These are phyloP conservation scores for Altica lythri DNA, from an alignment of 2,888 invertebrate species.

Conservation along the genomic window DNA sequence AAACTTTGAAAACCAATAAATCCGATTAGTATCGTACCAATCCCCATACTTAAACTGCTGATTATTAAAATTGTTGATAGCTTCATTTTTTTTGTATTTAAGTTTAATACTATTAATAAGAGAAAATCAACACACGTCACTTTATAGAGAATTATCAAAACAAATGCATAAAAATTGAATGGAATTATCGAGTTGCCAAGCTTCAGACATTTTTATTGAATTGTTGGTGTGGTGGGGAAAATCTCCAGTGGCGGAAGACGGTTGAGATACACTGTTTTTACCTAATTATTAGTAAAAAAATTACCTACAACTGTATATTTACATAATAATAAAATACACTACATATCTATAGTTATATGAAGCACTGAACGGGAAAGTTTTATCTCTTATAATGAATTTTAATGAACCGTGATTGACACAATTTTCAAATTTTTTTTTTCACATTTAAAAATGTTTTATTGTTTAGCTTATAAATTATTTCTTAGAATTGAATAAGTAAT, in stretches of 20 bases:
- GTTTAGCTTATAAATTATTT: too few relatives aligned
- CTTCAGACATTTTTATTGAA: background rate
- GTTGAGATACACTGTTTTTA: background rate
- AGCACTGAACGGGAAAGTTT: too few relatives aligned
- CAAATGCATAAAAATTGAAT: constrained; percentile 1
- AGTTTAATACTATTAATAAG: background rate
- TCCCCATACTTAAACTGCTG: constrained; percentile 60
- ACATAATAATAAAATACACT: too few relatives aligned
- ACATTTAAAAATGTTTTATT: too few relatives aligned
- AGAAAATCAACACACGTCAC: background rate
- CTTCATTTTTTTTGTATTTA: constrained; percentile 46
- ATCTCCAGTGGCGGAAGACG: background rate
- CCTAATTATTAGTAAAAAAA: too few relatives aligned
- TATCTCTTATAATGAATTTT: background rate
- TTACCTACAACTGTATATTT: too few relatives aligned
- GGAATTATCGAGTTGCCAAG: background rate
- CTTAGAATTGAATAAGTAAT: too few relatives aligned
- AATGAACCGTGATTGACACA: background rate
- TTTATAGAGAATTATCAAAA: background rate
- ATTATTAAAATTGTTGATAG: constrained; percentile 60
- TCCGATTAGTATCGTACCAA: constrained; percentile 69
- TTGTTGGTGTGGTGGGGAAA: background rate
- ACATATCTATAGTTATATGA: too few relatives aligned
- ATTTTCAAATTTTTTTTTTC: too few relatives aligned
- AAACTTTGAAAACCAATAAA: constrained; percentile 61